Evolutionary conservation across 2,888 invertebrate species (phyloP), one percentile per base, ranked within the genome.

Genomic region (Drosophila mulleri): DNA sequence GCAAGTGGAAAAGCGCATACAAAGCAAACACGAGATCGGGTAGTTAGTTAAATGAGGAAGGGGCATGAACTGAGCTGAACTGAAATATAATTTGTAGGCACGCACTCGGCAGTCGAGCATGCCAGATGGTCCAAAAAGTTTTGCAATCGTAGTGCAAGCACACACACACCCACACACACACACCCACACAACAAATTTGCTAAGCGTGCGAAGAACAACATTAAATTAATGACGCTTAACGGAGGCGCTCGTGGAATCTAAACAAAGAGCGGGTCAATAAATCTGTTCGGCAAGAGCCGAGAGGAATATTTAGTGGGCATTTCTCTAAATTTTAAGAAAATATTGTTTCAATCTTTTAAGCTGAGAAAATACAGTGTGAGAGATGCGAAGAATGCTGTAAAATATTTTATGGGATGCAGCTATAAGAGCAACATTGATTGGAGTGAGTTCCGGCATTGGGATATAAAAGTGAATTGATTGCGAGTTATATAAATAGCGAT

Each of bases 71-170:
- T 32, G 47, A 50, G 18, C 48, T 32, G 47, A 50, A 32, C 48
- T 50, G 57, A 78, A 68, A 75, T 39, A 68, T 23, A 61, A 71
- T 78, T 59, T 48, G 66, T 45, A 54, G 82, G 82, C 78, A 75
- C 75, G 87, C 87, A 58, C 67, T 68, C 54, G 52, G 66, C 44
- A 50, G 39, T 67, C n/a, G 56, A 48, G 32, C 72, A 47, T 41
- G 70, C 79, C 82, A 82, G 82, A 84, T 87, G 88, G 72, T 78
- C 63, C 52, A 71, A 58, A 56, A 77, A 65, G 54, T 67, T 61
- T 63, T 47, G 69, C 78, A 78, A 72, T 45, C 67, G 48, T 59
- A 45, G 32, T 53, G 42, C 50, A 60, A 57, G 42, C 50, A 60
- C 18, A 56, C 41, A 50, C 12, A 20, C 54, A 42, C 48, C 12